Evolutionary conservation across 2,113 vertebrate species (phyloP).

Genomic region (Lepus americanus): DNA sequence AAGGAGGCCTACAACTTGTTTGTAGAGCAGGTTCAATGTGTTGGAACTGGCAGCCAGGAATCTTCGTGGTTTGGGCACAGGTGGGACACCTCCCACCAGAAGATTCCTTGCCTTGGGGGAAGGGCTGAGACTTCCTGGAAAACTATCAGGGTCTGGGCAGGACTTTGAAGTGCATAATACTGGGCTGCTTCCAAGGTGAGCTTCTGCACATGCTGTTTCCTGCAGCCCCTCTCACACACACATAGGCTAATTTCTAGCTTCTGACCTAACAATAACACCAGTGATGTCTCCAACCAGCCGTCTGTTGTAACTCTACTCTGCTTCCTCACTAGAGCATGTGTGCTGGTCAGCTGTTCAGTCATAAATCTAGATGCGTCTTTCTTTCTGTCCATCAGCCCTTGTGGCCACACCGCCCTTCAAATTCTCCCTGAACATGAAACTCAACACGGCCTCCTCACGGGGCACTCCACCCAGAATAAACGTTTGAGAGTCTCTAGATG

Average conservation of each 20-base stretch:
- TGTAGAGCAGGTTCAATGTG: background rate
- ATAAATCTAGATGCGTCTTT: background rate
- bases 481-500: background rate
- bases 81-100: background rate
- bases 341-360: background rate
- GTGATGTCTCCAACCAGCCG: background rate
- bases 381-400: conserved; percentile 17
- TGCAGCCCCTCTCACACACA: too few species aligned
- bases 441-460: background rate
- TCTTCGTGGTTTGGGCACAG: background rate
- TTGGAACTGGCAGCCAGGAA: background rate
- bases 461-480: conserved; percentile 38
- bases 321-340: background rate
- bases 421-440: conserved; percentile 35
- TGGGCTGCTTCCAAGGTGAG: too few species aligned
- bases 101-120: background rate
- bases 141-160: too few species aligned
- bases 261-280: background rate
- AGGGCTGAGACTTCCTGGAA: too few species aligned
- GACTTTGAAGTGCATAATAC: too few species aligned
- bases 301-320: background rate
- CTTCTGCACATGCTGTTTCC: too few species aligned
- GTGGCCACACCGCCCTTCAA: background rate
- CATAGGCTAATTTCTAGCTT: too few species aligned
- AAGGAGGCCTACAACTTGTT: background rate